Percentiles rank a stretch among this genome's conserved stretches.
These are phyloP conservation scores for Leptoclinus maculatus DNA, from an alignment of 2,797 vertebrate genomes.

Conservation along the genomic window DNA sequence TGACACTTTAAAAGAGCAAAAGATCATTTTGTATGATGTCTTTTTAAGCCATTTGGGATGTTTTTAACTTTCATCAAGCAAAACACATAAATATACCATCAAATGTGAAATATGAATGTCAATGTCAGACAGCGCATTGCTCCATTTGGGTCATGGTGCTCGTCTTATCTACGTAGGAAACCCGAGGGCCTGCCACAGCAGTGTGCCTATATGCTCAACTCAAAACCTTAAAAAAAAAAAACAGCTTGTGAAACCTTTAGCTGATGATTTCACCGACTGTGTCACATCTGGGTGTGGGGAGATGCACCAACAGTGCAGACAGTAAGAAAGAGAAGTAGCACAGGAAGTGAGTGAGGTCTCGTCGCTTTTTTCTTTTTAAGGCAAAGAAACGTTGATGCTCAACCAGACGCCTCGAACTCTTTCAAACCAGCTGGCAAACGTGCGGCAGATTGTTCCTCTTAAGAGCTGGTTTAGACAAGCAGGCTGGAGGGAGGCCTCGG, in stretches of 20 bases:
- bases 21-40: not conserved
- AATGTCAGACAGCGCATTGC: not conserved
- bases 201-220: not conserved
- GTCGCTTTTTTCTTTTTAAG: constrained; percentile 34
- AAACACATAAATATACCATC: not conserved
- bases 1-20: not conserved
- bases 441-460: constrained; percentile 44
- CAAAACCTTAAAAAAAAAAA: not conserved
- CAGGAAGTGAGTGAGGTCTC: constrained; percentile 84
- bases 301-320: constrained; percentile 33
- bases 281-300: not conserved
- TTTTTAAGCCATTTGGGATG: not conserved
- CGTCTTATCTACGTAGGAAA: accelerated
- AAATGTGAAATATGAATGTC: not conserved
- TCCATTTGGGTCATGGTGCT: not conserved
- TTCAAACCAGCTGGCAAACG: constrained; percentile 16
- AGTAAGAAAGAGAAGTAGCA: constrained; percentile 80
- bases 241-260: not conserved
- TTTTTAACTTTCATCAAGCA: not conserved
- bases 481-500: constrained; percentile 74
- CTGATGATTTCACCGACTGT: not conserved
- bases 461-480: constrained; percentile 9
- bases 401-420: constrained; percentile 21
- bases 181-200: not conserved
- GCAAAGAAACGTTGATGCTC: constrained; percentile 44